Percentiles rank a stretch among this genome's conserved stretches.
These are phyloP conservation scores for Drosophila macrospina DNA, from an alignment of 2,888 invertebrate species.

Conservation along the genomic window DNA sequence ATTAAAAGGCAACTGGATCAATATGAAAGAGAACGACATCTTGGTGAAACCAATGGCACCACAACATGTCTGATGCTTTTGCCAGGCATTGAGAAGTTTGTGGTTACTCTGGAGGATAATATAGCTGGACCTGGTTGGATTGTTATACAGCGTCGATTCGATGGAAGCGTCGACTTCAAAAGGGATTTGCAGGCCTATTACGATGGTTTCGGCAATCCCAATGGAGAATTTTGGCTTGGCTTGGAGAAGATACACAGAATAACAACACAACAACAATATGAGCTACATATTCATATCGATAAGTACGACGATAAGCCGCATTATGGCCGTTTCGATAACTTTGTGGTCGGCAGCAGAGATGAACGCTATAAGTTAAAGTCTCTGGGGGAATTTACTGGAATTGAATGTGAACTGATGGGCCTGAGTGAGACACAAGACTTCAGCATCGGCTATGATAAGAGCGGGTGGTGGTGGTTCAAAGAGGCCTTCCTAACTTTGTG, in stretches of 20 bases:
- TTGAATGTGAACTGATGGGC: constrained; percentile 21
- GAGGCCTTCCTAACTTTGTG: too few species aligned
- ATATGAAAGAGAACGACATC: constrained; percentile 13
- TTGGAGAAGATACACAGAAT: constrained; percentile 88
- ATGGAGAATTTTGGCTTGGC: constrained; percentile 90
- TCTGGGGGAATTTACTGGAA: constrained; percentile 67
- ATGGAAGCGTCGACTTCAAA: constrained; percentile 89
- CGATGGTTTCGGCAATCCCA: constrained; percentile 89
- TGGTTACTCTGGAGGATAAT: constrained; percentile 80
- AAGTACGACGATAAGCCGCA: constrained; percentile 87
- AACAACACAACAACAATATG: constrained; percentile 83
- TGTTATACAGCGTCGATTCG: constrained; percentile 88
- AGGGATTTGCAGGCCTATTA: constrained; percentile 88
- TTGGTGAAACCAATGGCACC: constrained; percentile 19
- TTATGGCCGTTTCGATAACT: constrained; percentile 87
- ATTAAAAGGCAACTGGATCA: constrained; percentile 5
- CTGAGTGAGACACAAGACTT: constrained; percentile 20
- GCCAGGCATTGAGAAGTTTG: constrained; percentile 23
- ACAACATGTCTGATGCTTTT: constrained; percentile 20
- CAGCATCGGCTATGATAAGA: not conserved
- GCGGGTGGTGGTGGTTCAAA: too few species aligned
- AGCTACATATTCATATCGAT: constrained; percentile 88
- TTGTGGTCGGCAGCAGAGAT: constrained; percentile 85
- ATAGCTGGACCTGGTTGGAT: constrained; percentile 89
- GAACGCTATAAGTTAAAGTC: constrained; percentile 21